These are phyloP conservation scores for Volucella bombylans DNA, from an alignment of 2,888 invertebrate genomes.

Conservation along the genomic window DNA sequence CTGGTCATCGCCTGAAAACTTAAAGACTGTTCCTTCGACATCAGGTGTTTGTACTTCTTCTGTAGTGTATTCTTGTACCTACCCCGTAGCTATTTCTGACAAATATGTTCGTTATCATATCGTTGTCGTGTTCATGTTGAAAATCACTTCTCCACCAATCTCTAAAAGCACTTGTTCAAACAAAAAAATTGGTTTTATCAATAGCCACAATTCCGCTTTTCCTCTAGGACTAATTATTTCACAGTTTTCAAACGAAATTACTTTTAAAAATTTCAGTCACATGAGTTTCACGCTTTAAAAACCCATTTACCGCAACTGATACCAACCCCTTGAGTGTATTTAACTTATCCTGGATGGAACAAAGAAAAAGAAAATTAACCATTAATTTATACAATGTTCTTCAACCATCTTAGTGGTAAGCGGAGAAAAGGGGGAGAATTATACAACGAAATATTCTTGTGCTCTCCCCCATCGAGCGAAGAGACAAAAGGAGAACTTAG, in stretches of 20 bases:
- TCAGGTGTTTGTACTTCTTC: no score
- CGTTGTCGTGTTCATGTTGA: not conserved
- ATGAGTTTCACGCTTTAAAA: constrained; percentile 51
- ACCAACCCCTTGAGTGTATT: constrained; percentile 67
- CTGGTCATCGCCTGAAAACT: no score
- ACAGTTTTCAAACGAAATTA: constrained; percentile 25
- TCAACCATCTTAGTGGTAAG: not conserved
- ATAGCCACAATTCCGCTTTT: not conserved
- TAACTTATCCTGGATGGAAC: constrained; percentile 30
- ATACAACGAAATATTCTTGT: constrained; percentile 7
- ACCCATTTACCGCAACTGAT: constrained; percentile 45
- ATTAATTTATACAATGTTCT: constrained; percentile 59
- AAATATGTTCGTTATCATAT: no score
- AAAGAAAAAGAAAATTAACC: constrained; percentile 44
- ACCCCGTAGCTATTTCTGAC: no score
- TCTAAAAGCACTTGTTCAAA: not conserved
- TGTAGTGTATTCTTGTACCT: no score
- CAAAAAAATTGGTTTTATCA: constrained; percentile 14
- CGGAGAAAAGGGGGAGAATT: constrained; percentile 20
- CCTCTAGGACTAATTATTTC: constrained; percentile 48
- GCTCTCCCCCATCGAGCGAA: constrained; percentile 7
- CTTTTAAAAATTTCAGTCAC: constrained; percentile 31
- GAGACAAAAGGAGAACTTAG: constrained; percentile 34
- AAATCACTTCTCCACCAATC: no score
- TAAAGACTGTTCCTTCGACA: no score